Evolutionary conservation across 2,113 vertebrate species (phyloP).

Genomic region (Eptesicus fuscus): DNA sequence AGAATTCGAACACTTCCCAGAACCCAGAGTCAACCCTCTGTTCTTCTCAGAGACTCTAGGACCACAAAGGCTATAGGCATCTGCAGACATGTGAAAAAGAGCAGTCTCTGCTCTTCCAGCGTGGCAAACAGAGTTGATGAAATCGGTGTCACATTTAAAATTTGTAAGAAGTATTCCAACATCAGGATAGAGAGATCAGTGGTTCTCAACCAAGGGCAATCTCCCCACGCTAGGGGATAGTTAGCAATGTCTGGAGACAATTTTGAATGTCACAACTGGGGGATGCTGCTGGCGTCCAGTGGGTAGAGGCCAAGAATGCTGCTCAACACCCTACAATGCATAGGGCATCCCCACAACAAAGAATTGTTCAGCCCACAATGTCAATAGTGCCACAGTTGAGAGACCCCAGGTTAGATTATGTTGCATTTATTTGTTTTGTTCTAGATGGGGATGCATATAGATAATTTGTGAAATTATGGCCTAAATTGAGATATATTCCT

Average conservation of each 20-base stretch:
- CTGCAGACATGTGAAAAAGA: not conserved
- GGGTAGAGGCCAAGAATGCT: not conserved
- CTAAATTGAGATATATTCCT: not conserved
- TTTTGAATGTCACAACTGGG: not conserved
- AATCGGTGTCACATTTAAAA: not conserved
- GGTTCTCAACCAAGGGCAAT: not conserved
- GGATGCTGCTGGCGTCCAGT: not conserved
- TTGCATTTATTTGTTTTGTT: not conserved
- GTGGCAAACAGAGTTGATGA: not conserved
- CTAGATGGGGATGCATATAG: not conserved
- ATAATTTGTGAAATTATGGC: not conserved
- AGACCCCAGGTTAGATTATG: not conserved
- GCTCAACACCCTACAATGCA: not conserved
- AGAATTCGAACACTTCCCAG: not conserved
- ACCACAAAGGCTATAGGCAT: not conserved
- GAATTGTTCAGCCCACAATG: not conserved
- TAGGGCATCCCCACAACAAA: not conserved
- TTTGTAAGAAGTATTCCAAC: not conserved
- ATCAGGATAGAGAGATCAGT: not conserved
- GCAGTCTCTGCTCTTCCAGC: not conserved
- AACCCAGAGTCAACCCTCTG: not conserved
- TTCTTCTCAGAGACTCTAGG: not conserved
- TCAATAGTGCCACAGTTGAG: not conserved
- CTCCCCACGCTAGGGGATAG: not conserved
- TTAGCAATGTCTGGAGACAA: not conserved